Evolutionary conservation across 2,113 vertebrate genomes (phyloP).

Genomic region (Cryptotis parvus): DNA sequence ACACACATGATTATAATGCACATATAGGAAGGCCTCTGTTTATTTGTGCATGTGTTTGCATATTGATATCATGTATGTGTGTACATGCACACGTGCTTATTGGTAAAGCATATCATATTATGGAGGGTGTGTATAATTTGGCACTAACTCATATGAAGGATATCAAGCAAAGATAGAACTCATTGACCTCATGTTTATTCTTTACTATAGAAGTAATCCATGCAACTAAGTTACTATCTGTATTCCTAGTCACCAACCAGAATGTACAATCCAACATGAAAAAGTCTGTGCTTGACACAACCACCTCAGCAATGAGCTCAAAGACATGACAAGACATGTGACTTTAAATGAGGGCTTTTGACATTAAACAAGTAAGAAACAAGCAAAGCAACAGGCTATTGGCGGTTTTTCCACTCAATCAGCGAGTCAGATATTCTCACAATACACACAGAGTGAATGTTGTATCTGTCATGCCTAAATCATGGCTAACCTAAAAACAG

Average conservation of each 20-base stretch:
- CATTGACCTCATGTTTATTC: not conserved
- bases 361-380: not conserved
- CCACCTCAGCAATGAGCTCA: not conserved
- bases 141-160: not conserved
- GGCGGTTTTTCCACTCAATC: not conserved
- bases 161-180: not conserved
- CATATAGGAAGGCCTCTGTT: not conserved
- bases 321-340: not conserved
- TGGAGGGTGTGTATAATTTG: not conserved
- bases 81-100: not conserved
- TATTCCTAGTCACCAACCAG: not conserved
- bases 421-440: not conserved
- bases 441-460: not conserved
- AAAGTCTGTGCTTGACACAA: not conserved
- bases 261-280: not conserved
- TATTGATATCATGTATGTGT: no score
- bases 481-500: not conserved
- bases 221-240: not conserved
- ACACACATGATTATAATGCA: no score
- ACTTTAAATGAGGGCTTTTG: not conserved
- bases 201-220: no score
- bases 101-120: not conserved
- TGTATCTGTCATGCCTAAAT: not conserved
- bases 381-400: not conserved
- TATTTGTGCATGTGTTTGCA: not conserved